These are phyloP conservation scores for Acanthis flammea DNA, from an alignment of 2,797 vertebrate species.

Conservation along the genomic window DNA sequence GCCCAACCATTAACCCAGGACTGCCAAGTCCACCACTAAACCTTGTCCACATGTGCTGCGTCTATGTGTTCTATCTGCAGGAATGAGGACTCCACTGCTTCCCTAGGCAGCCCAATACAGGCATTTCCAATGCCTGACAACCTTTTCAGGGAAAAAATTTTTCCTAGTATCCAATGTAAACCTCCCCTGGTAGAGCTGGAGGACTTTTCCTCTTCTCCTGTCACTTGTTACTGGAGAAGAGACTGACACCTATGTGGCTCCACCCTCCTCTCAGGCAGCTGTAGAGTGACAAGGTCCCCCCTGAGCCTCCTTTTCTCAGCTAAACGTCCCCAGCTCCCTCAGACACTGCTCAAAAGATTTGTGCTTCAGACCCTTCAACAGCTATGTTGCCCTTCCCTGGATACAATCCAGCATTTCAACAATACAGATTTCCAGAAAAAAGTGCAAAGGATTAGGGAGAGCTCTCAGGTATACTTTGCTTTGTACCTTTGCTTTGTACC, in stretches of 20 bases:
- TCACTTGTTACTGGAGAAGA: neutral
- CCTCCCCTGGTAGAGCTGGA: neutral
- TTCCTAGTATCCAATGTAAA: neutral
- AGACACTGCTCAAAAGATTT: neutral
- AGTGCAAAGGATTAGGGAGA: neutral
- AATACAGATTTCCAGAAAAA: neutral
- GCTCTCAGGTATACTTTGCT: neutral
- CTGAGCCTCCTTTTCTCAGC: neutral
- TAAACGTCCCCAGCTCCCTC: neutral
- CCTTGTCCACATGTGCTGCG: neutral
- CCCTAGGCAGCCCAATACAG: neutral
- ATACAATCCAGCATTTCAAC: neutral
- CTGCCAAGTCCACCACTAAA: neutral
- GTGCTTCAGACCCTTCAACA: neutral
- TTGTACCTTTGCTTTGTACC: neutral
- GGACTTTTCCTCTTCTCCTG: neutral
- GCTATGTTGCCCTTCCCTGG: neutral
- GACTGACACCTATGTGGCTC: rapidly evolving
- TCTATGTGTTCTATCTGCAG: neutral
- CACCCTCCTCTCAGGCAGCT: neutral
- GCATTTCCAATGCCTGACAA: neutral
- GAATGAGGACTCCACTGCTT: neutral
- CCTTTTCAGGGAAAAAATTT: neutral
- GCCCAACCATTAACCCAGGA: neutral
- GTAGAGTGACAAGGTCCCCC: too few relatives aligned